Percentiles rank a stretch among this genome's conserved stretches.
Evolutionary conservation across 2,797 vertebrate species (phyloP).

Genomic region (Paguma larvata): DNA sequence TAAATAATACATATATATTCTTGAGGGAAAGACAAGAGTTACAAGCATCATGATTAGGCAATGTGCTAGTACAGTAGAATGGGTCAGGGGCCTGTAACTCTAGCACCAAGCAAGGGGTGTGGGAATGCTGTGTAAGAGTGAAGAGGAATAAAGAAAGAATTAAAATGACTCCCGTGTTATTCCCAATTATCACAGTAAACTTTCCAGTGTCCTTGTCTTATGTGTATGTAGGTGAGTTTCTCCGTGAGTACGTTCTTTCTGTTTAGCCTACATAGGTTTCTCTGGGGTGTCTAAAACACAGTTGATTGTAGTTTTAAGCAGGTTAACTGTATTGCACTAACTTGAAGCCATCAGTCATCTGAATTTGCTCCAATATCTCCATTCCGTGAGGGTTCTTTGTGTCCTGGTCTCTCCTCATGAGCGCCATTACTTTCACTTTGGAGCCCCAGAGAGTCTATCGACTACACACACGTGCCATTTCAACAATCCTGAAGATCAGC

Average conservation of each 20-base stretch:
- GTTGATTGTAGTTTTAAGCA: neutral
- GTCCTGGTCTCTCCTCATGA: neutral
- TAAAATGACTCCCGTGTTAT: neutral
- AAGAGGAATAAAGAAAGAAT: too few relatives aligned
- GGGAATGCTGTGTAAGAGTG: neutral
- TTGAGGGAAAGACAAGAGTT: neutral
- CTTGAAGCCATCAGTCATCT: neutral
- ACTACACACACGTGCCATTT: neutral
- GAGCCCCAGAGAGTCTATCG: neutral
- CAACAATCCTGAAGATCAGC: neutral
- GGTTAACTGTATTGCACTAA: neutral
- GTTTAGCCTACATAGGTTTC: neutral
- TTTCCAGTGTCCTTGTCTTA: neutral
- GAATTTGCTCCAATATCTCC: too few relatives aligned
- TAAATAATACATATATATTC: neutral
- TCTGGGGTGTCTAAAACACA: neutral
- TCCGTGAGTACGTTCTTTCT: neutral
- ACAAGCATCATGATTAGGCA: neutral
- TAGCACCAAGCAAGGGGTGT: fast-evolving
- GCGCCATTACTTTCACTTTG: too few relatives aligned
- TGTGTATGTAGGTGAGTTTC: neutral
- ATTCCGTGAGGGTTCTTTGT: neutral
- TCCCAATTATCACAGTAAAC: neutral
- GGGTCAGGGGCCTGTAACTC: neutral
- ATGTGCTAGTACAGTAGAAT: neutral